Evolutionary conservation across 2,113 vertebrate species (phyloP), one percentile per base, ranked within the genome.

Genomic region (Colossoma macropomum): DNA sequence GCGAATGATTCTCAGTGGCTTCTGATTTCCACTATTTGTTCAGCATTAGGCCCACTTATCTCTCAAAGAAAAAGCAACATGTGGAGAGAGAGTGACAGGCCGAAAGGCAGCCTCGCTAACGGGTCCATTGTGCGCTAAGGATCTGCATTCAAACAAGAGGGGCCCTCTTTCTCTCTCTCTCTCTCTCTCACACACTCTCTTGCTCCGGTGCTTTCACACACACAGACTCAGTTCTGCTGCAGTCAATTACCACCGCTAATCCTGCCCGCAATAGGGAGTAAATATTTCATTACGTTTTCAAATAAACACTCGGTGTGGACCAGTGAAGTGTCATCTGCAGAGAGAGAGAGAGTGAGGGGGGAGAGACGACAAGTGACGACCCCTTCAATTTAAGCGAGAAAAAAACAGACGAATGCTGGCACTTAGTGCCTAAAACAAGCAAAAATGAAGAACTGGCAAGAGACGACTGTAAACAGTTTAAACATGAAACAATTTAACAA

Each of bases 1-100:
- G 94, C 93, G 96, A 97, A 97, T 96, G 97, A 97, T 99, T 99
- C 98, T 99, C 98, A 99, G 97, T 99, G 96, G 96, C 97, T 99
- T 98, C 97, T 98, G 96, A 98, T 99, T 98, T 99, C 96, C 96
- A 97, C 96, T 98, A 98, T 99, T 99, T 99, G 98, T 98, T 99
- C 97, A 96, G 97, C 96, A 96, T 97, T 98, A 97, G 96, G 95
- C 93, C 97, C 97, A 98, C 97, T 99, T 98, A 98, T 98, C 97
- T 98, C 95, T 94, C 95, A 95, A 95, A 98, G 96, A 97, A 96
- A 97, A 96, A 97, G 96, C 96, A 98, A 98, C 97, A 97, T 95
- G 96, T 96, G 96, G 96, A 96, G 96, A 95, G 96, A 97, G 96
- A 97, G 95, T 96, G 97, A 98, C 96, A 96, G 96, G 96, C 96